Evolutionary conservation across 2,797 vertebrate genomes (phyloP).

Genomic region (Astyanax mexicanus): DNA sequence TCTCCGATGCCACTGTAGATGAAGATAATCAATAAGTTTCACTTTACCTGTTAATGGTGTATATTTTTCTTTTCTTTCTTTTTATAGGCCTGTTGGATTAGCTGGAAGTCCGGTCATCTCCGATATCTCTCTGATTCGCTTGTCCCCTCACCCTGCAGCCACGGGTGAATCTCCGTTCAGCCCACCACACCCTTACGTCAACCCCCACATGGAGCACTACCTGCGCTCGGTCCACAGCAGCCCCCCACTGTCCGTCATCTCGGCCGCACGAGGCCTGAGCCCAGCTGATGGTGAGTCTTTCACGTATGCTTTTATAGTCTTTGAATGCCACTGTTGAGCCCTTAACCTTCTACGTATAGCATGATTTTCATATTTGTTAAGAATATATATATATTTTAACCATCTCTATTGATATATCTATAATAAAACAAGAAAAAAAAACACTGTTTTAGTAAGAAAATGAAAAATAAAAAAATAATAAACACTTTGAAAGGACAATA

Average conservation of each 20-base stretch:
- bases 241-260: constrained; percentile 95
- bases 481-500: too few relatives aligned
- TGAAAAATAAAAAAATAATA: too few relatives aligned
- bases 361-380: too few relatives aligned
- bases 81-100: constrained; percentile 89
- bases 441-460: too few relatives aligned
- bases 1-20: too few relatives aligned
- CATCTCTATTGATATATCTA: too few relatives aligned
- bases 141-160: constrained; percentile 88
- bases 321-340: neutral
- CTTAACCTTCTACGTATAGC: neutral
- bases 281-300: constrained; percentile 89
- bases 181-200: constrained; percentile 88
- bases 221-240: constrained; percentile 93
- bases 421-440: too few relatives aligned
- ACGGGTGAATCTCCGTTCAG: constrained; percentile 89
- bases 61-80: constrained; percentile 53
- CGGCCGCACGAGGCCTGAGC: constrained; percentile 93
- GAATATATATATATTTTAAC: too few relatives aligned
- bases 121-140: constrained; percentile 93
- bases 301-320: neutral
- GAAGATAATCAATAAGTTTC: too few relatives aligned
- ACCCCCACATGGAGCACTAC: constrained; percentile 97
- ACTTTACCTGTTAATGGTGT: neutral
- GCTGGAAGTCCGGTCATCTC: constrained; percentile 94